Evolutionary conservation across 2,797 vertebrate species (phyloP).

Genomic region (Peromyscus eremicus): DNA sequence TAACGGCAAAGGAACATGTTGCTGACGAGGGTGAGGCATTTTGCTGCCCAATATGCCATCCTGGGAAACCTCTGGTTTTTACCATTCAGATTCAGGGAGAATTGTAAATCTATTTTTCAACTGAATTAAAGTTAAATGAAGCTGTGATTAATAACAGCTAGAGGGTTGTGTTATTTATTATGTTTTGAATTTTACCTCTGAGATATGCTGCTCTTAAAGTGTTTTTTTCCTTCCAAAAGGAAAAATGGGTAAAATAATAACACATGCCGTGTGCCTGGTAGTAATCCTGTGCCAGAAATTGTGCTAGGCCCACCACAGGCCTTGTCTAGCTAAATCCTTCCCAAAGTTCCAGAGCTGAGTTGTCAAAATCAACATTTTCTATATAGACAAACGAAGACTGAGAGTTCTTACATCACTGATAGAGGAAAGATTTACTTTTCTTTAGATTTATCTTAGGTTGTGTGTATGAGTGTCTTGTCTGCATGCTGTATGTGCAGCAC

Average conservation of each 20-base stretch:
- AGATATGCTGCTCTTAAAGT: constrained; percentile 50
- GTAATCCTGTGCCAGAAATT: neutral
- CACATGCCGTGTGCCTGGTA: neutral
- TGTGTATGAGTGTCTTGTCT: neutral
- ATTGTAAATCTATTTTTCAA: constrained; percentile 69
- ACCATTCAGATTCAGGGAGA: constrained; percentile 47
- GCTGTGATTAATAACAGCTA: constrained; percentile 56
- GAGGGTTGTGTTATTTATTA: constrained; percentile 60
- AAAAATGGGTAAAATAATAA: constrained; percentile 53
- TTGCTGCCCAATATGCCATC: constrained; percentile 36
- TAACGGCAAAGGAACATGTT: constrained; percentile 16
- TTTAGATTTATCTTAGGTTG: neutral
- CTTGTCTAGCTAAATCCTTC: neutral
- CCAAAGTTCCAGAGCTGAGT: constrained; percentile 7
- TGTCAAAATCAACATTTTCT: neutral
- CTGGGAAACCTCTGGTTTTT: constrained; percentile 63
- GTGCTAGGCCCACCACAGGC: neutral
- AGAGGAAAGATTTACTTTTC: neutral
- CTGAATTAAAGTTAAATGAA: constrained; percentile 65
- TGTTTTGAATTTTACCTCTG: constrained; percentile 68
- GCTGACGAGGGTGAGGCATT: constrained; percentile 17
- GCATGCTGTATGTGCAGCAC: neutral
- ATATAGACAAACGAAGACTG: neutral
- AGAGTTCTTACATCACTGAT: neutral
- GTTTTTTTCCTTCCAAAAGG: constrained; percentile 57